phyloP scores from a whole-genome alignment of 2,888 invertebrate genomes.

The Amblyteles armatorius region DNA sequence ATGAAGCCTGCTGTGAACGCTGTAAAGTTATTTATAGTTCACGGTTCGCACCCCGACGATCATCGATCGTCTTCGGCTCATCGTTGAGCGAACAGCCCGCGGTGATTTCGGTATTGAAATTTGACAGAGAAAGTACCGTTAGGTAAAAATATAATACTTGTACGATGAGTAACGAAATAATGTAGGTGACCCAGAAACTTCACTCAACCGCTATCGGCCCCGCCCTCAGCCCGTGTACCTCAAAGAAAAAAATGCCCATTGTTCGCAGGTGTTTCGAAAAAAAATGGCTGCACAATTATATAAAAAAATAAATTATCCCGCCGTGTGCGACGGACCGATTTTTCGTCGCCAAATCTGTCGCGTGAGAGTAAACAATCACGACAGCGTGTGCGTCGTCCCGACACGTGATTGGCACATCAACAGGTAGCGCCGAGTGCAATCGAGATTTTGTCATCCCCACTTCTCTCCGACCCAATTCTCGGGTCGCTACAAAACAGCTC shows the following conservation, averaged over 20 bases:
- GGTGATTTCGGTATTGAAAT: constrained; percentile 32
- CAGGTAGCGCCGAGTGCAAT: neutral
- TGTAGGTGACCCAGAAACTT: constrained; percentile 71
- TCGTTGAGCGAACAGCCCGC: constrained; percentile 26
- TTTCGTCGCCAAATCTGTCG: neutral
- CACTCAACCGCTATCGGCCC: constrained; percentile 38
- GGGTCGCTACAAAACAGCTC: neutral
- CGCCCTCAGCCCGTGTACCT: neutral
- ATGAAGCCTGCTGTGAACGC: neutral
- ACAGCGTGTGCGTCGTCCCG: neutral
- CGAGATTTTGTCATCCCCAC: neutral
- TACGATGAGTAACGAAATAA: constrained; percentile 61
- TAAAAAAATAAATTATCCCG: neutral
- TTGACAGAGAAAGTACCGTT: constrained; percentile 58
- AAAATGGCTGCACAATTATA: neutral
- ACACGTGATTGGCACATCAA: constrained; percentile 6
- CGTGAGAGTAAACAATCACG: constrained; percentile 9
- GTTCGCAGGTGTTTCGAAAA: constrained; percentile 4
- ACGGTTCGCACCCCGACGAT: neutral
- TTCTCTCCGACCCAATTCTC: neutral
- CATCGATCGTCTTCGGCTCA: neutral
- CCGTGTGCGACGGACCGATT: neutral
- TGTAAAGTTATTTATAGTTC: neutral
- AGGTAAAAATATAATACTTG: constrained; percentile 43
- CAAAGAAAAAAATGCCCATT: constrained; percentile 8